Percentiles rank a stretch among this genome's conserved stretches.
Conservation (phyloP, 2,888 invertebrate genomes). For the Drosophila seclusa region DNA sequence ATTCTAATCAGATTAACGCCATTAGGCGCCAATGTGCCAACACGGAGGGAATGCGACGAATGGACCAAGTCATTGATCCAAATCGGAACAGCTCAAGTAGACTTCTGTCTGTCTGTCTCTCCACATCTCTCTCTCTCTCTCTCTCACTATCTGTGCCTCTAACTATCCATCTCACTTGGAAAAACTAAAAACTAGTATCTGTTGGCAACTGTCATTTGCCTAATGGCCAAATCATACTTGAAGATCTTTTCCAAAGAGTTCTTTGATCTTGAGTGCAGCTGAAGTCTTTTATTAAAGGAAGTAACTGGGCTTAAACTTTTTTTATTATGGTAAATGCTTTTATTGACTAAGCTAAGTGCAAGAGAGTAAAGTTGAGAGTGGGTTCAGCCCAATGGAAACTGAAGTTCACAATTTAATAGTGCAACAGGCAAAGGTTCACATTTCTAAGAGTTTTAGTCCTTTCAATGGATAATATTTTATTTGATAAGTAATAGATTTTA, state of each 20-base stretch:
- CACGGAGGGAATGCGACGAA: conserved; percentile 22
- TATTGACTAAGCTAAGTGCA: not conserved
- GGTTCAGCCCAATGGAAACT: not conserved
- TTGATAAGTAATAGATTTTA: not conserved
- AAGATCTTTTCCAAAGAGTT: conserved; percentile 18
- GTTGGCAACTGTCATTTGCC: conserved; percentile 37
- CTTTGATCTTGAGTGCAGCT: conserved; percentile 10
- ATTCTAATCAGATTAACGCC: conserved; percentile 77
- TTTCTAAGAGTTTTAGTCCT: not conserved
- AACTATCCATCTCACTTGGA: not conserved
- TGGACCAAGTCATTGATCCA: conserved; percentile 39
- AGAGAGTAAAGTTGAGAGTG: not conserved
- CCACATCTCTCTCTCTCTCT: not conserved
- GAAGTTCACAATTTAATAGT: not conserved
- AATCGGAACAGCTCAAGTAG: conserved; percentile 32
- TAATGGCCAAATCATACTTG: conserved; percentile 47
- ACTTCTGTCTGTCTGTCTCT: not conserved
- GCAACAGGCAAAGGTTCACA: not conserved
- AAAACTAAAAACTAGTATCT: conserved; percentile 1
- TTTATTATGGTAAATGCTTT: not conserved
- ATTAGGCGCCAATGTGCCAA: conserved; percentile 70
- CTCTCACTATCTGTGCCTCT: not conserved
- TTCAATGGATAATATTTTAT: not conserved
- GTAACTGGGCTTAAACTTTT: not conserved
- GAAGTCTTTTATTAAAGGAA: not conserved